A percentile compares a stretch with the other conserved stretches of the same genome.
Conservation (phyloP, 2,797 vertebrate genomes). For the Scarus forsteni region DNA sequence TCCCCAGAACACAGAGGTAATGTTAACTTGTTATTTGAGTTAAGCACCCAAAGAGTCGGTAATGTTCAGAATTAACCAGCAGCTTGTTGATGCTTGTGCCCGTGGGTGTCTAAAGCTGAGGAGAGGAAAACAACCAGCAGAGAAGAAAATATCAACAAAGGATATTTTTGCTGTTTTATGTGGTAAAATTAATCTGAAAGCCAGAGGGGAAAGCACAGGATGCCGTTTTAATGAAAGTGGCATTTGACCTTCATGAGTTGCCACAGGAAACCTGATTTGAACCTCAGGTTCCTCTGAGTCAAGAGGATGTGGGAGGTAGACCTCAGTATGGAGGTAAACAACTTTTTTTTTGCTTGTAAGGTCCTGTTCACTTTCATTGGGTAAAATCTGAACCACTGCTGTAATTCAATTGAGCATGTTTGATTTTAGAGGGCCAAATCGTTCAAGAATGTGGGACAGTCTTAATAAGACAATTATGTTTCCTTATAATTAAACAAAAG, state of each 20-base stretch:
- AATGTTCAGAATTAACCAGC: background rate
- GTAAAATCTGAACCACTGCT: too few species aligned
- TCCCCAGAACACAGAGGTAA: background rate
- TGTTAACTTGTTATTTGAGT: background rate
- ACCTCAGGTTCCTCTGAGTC: too few species aligned
- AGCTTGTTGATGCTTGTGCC: background rate
- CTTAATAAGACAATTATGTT: too few species aligned
- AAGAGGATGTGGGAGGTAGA: too few species aligned
- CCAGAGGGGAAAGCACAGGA: slow-evolving; percentile 1
- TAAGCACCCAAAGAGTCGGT: background rate
- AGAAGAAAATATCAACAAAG: slow-evolving; percentile 10
- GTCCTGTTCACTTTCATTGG: too few species aligned
- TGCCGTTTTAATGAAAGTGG: slow-evolving; percentile 2
- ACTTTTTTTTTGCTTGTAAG: too few species aligned
- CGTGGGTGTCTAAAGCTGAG: background rate
- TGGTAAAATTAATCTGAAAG: slow-evolving; percentile 21
- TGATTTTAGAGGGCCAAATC: too few species aligned
- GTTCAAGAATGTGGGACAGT: too few species aligned
- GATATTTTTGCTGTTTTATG: background rate
- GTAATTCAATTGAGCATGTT: too few species aligned
- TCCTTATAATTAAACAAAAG: too few species aligned
- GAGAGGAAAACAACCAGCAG: background rate
- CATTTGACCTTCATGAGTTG: slow-evolving; percentile 17
- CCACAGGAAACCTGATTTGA: too few species aligned
- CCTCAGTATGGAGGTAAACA: too few species aligned